phyloP scores from a whole-genome alignment of 2,113 vertebrate species.

The Thymallus thymallus region DNA sequence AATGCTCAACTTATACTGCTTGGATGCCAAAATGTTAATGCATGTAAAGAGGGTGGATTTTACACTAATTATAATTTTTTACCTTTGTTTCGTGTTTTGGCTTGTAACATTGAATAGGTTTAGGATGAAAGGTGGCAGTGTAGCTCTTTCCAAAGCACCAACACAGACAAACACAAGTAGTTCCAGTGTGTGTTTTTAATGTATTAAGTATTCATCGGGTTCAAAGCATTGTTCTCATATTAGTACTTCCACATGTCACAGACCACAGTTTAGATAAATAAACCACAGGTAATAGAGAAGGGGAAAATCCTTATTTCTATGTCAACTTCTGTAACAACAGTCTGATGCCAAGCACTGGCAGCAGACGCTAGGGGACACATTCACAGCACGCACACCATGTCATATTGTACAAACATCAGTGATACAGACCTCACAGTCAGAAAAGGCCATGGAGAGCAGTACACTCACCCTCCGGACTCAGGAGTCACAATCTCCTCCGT shows the following conservation, averaged over 20 bases:
- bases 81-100: background rate
- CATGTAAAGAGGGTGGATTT: background rate
- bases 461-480: background rate
- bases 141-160: background rate
- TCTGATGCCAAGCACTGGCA: background rate
- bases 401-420: background rate
- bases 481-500: background rate
- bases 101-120: background rate
- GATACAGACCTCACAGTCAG: background rate
- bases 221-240: constrained; percentile 61
- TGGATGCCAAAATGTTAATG: background rate
- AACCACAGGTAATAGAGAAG: constrained; percentile 51
- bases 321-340: constrained; percentile 1
- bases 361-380: background rate
- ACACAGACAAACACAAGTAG: constrained; percentile 32
- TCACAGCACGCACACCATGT: constrained; percentile 1
- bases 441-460: background rate
- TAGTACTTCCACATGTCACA: constrained; percentile 47
- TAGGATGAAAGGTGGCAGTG: background rate
- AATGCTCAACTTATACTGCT: background rate
- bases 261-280: constrained; percentile 65
- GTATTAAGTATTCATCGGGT: constrained; percentile 67
- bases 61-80: background rate
- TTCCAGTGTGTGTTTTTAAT: constrained; percentile 75
- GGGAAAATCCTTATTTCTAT: background rate